Conservation (phyloP, 2,797 vertebrate species). For the Crax fasciolata region DNA sequence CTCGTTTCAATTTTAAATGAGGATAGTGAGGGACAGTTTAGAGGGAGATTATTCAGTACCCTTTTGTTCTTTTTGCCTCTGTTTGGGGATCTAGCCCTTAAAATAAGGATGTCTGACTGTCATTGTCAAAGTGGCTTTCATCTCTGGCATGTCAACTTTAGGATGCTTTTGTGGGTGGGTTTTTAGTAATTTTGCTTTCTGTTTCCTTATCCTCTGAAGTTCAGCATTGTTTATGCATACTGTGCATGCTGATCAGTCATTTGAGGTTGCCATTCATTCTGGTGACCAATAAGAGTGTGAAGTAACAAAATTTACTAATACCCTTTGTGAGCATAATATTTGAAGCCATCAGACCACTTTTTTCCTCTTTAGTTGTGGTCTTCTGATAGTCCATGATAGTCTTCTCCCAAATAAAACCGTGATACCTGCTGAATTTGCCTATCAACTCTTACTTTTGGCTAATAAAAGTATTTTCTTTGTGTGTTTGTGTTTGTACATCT, state of each 20-base stretch:
- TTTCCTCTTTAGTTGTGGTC: background rate
- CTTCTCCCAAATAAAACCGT: background rate
- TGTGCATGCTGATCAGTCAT: background rate
- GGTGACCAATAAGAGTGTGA: background rate
- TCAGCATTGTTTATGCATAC: background rate
- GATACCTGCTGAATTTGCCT: background rate
- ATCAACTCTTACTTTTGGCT: background rate
- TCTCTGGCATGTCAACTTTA: background rate
- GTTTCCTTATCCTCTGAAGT: background rate
- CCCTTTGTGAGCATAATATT: background rate
- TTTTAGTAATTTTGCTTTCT: background rate
- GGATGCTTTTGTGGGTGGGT: slow-evolving; percentile 2
- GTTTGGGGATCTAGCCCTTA: slow-evolving; percentile 17
- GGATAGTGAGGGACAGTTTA: background rate
- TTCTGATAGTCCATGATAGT: background rate
- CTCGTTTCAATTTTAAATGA: background rate
- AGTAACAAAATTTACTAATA: background rate
- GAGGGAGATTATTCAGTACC: background rate
- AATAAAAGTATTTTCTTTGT: background rate
- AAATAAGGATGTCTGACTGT: background rate
- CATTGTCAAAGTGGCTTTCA: background rate
- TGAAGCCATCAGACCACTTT: background rate
- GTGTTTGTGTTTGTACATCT: background rate
- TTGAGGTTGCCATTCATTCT: background rate
- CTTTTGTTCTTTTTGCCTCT: background rate